Base-by-base conservation (phyloP, 92 coral and sea anemone species). In the Porites divaricata region DNA sequence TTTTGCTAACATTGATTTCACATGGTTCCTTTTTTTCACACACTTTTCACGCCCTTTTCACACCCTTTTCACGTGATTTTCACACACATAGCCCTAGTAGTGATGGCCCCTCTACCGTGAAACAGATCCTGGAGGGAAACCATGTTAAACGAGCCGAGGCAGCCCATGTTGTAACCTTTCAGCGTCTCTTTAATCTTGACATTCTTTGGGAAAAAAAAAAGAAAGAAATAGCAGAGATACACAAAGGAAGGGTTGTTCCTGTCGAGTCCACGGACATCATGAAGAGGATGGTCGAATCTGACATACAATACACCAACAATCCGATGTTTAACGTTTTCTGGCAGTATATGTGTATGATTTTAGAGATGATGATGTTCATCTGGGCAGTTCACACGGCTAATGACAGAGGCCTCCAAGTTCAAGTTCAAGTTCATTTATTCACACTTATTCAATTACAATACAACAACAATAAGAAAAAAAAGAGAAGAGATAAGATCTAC, bases 311-410 rank as follows among this genome's bases (percentile, higher is more conserved):
- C 45, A 67, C 78, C 68, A 75, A 83, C 24, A 83, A 50, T 49
- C 85, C 92, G 12, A 50, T 74, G 62, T 83, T 88, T 81, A 54
- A 73, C 57, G 81, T 88, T 26, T 54, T 77, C 71, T 77, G 83
- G 10, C 81, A 78, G 72, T 89, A 89, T 70, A 89, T 89, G 92
- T 65, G 85, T 49, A 89, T 89, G 92, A 82, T 89, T 9, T 70
- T 74, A 53, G 92, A 89, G 77, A 84, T 84, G 86, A 63, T 89
- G 83, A 53, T 68, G 72, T 89, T 89, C 68, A 75, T 74, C 48
- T 67, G 91, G 22, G 87, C 91, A 19, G 91, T 88, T 67, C 83
- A 80, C 22, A 88, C 83, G 8, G 70, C 70, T 35, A 65, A n/a
- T n/a, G n/a, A 65, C 71, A 85, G 92, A 89, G 65, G 65, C 15